Evolutionary conservation across 2,888 invertebrate species (phyloP), one percentile per base, ranked within the genome.

Genomic region (Lordiphosa fenestrarum): DNA sequence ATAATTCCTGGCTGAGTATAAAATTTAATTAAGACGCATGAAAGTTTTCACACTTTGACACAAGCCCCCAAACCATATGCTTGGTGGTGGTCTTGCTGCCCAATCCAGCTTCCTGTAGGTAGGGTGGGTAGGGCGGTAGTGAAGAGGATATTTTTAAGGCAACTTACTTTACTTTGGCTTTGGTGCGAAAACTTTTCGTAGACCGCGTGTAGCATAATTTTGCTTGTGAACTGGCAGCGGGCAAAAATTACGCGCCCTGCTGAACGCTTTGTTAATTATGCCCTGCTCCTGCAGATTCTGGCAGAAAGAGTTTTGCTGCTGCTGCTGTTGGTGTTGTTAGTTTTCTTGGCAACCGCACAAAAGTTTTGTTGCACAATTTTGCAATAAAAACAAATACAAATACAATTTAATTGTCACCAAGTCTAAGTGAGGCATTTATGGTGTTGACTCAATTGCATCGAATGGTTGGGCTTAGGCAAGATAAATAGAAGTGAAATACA

Each of bases 21-120:
- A 77, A 77, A 77, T 77, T 77, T 77, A 77, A 77, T 77, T 77
- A 77, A 77, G 80, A 77, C 72, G 72, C 76, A 72, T 70, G 37
- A 78, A 77, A 77, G 70, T 77, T 77, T 76, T 78, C 76, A 76
- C 80, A 80, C 76, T 77, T 78, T 77, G 76, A 76, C 78, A 78
- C 69, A 76, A 66, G 71, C 75, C 73, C 71, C 69, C 76, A 78
- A 69, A 71, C 36, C 5, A 25, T 38, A 10, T 21, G 19, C 52
- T 47, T 13, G 37, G 41, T 19, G 21, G 37, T 19, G 33, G 37
- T 44, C 42, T 52, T n/a, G 23, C 23, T 58, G 64, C 47, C 61
- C 55, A 64, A 51, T 66, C 58, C 55, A 6, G 30, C 38, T 35
- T 51, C 42, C 52, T 40, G 52, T 25, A 40, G 52, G 57, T 15